Evolutionary conservation across 2,888 invertebrate species (phyloP).

Genomic region (Heliothis peltigera): DNA sequence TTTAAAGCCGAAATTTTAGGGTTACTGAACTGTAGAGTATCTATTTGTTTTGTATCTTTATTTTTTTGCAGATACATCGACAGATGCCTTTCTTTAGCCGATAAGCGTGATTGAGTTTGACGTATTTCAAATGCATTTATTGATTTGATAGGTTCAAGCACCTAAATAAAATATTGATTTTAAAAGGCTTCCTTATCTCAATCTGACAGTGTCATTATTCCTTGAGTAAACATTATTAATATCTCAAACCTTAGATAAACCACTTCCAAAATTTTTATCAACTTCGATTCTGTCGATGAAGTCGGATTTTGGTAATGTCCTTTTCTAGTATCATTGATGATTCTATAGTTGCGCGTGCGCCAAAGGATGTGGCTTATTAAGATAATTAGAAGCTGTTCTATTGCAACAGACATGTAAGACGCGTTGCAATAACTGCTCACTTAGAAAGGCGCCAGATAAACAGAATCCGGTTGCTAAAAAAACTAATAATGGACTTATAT

Average conservation of each 20-base stretch:
- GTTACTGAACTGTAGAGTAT: constrained; percentile 50
- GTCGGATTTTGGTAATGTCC: not conserved
- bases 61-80: constrained; percentile 30
- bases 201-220: not conserved
- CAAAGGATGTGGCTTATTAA: constrained; percentile 82
- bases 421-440: constrained; percentile 53
- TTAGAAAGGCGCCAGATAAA: constrained; percentile 46
- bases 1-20: constrained; percentile 21
- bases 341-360: constrained; percentile 68
- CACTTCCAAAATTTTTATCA: too few relatives aligned
- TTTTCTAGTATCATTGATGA: constrained; percentile 32
- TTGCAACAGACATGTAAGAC: constrained; percentile 61
- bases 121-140: constrained; percentile 39
- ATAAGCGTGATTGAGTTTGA: constrained; percentile 28
- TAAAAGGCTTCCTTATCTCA: not conserved
- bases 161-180: constrained; percentile 27
- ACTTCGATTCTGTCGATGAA: not conserved
- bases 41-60: constrained; percentile 12
- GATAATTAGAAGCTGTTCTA: constrained; percentile 82
- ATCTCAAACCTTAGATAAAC: not conserved
- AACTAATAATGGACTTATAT: constrained; percentile 22
- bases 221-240: not conserved
- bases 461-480: constrained; percentile 21
- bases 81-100: constrained; percentile 1
- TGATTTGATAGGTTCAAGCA: constrained; percentile 27